Evolutionary conservation across 2,888 invertebrate species (phyloP), one percentile per base, ranked within the genome.

Genomic region (Chrysopilus asiliformis): DNA sequence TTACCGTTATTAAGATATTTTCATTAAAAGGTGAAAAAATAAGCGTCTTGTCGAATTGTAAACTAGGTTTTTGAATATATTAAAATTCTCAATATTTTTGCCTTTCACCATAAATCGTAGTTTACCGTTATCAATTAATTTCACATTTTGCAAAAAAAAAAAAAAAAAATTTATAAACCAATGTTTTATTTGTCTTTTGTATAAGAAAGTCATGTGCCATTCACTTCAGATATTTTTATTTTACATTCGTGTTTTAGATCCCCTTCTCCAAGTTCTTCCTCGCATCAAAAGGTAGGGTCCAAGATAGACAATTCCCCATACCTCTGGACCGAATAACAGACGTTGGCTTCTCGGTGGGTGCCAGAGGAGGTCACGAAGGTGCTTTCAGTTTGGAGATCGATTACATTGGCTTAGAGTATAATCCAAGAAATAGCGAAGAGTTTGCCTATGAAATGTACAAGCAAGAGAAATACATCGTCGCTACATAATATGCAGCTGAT

Each of bases 371-470:
- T 43, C 73, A 79, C 42, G 71, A 77, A 43, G 97, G 95, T 0
- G 77, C 77, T 2, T 98, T 94, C 63, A 69, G 70, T 47, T 68
- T 98, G 46, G 97, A 91, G 68, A 77, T 91, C 37, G 95, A 93
- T 65, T 95, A 86, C 58, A 74, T 98, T 42, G 97, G 90, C 10
- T 56, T 91, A 26, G 80, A 85, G 55, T 73, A 66, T 54, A 91
- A 97, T 67, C 76, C 76, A 1, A 71, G 70, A 38, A 81, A 89
- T 50, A 68, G 62, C 1, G 94, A 95, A 68, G 75, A 79, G 45
- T 83, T 79, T 64, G 93, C 94, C 1, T 98, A 98, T 64, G 97
- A 98, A 74, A 77, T 80, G 76, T 95, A 94, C 60, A 71, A 72
- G 66, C 68, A 75, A 12, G 68, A 71, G 34, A 74, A 67, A 55